A percentile compares a stretch with the other conserved stretches of the same genome.
Evolutionary conservation across 2,888 invertebrate species (phyloP).

Genomic region (Hypselothyrea guttata): DNA sequence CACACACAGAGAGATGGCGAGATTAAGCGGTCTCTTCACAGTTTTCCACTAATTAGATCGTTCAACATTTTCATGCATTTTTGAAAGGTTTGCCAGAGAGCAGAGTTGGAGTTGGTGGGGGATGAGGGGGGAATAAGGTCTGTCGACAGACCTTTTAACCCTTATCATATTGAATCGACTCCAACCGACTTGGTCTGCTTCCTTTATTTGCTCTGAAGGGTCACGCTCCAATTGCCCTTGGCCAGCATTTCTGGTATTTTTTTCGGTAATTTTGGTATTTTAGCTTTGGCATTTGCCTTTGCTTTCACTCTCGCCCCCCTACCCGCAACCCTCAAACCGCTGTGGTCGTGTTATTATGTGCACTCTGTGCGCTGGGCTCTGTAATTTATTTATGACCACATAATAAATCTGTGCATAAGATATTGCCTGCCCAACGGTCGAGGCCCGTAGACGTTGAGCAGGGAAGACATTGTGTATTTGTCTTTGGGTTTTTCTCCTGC

Average conservation of each 20-base stretch:
- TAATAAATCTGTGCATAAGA: conserved; percentile 78
- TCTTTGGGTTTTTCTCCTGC: conserved; percentile 11
- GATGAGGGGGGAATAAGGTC: conserved; percentile 15
- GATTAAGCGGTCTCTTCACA: conserved; percentile 10
- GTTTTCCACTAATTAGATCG: conserved; percentile 62
- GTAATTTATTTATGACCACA: conserved; percentile 80
- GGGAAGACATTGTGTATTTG: background rate
- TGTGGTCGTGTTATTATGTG: conserved; percentile 47
- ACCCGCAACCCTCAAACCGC: background rate
- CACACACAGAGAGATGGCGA: background rate
- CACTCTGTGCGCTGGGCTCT: conserved; percentile 62
- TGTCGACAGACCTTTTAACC: conserved; percentile 72
- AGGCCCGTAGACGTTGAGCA: conserved; percentile 13
- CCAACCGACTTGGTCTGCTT: no score
- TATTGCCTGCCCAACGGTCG: conserved; percentile 63
- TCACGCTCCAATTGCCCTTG: conserved; percentile 48
- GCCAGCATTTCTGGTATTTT: conserved; percentile 50
- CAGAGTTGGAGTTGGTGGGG: conserved; percentile 4
- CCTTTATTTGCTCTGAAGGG: conserved; percentile 2
- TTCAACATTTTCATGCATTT: conserved; percentile 60
- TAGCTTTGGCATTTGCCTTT: conserved; percentile 9
- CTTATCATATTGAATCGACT: conserved; percentile 63
- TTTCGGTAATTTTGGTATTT: conserved; percentile 23
- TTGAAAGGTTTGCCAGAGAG: conserved; percentile 24
- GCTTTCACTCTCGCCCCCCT: background rate